Conservation (phyloP, 2,888 invertebrate species). For the Suillia variegata region DNA sequence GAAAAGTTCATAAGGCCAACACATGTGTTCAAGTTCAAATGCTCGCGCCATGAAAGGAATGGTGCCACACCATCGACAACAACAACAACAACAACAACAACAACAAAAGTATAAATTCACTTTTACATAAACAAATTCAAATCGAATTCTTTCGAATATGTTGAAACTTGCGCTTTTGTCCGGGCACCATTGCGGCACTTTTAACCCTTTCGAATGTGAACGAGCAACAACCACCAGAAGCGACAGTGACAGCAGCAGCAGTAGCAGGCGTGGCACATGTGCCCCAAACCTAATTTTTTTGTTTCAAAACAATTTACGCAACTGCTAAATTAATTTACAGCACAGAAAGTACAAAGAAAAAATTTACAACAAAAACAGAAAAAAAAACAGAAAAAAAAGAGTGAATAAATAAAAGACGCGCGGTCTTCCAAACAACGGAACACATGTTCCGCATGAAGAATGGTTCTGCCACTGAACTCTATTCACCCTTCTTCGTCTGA, state of each 20-base stretch:
- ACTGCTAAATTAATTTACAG: constrained; percentile 22
- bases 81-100: too few relatives aligned
- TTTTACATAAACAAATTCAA: too few relatives aligned
- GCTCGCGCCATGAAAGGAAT: too few relatives aligned
- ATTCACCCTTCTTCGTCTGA: too few relatives aligned
- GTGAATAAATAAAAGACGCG: background rate
- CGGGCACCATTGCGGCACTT: background rate
- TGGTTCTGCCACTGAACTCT: background rate
- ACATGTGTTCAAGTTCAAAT: too few relatives aligned
- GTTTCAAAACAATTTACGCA: constrained; percentile 21
- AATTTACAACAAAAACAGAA: constrained; percentile 7
- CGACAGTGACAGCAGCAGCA: background rate
- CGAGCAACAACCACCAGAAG: constrained; percentile 4
- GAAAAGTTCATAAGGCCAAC: too few relatives aligned
- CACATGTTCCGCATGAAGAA: constrained; percentile 6
- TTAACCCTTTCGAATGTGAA: constrained; percentile 20
- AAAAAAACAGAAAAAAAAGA: constrained; percentile 7
- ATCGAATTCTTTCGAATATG: too few relatives aligned
- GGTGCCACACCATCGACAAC: too few relatives aligned
- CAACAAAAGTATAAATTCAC: too few relatives aligned
- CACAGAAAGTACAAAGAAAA: too few relatives aligned
- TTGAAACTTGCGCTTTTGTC: background rate
- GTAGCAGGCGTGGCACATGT: background rate
- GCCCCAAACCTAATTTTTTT: constrained; percentile 4
- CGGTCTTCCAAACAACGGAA: background rate